Evolutionary conservation across 2,113 vertebrate species (phyloP).

Genomic region (Eira barbara): DNA sequence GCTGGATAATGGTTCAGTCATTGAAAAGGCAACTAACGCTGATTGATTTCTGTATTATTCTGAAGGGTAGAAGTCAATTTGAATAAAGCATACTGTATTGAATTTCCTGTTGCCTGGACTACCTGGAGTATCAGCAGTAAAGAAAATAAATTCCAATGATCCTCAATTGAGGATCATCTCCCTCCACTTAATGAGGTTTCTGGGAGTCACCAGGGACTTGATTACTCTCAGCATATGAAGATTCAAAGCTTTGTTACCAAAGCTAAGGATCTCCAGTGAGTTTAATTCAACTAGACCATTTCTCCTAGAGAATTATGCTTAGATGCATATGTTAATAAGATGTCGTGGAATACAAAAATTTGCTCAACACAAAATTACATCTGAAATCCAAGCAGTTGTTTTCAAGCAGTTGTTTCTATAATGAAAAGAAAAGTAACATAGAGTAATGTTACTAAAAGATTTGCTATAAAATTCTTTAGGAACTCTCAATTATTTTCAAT

Average conservation of each 20-base stretch:
- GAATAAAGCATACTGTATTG: neutral
- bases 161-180: neutral
- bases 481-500: neutral
- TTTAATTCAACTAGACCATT: neutral
- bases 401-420: slow-evolving; percentile 1
- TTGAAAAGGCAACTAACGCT: neutral
- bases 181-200: neutral
- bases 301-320: neutral
- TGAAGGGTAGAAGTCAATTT: neutral
- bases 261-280: neutral
- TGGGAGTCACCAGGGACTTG: neutral
- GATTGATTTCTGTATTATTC: neutral
- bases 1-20: neutral
- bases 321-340: neutral
- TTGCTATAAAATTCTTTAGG: neutral
- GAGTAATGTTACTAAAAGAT: neutral
- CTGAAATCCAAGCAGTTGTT: slow-evolving; percentile 13
- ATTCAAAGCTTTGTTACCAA: neutral
- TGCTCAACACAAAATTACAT: neutral
- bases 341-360: neutral
- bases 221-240: neutral
- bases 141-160: neutral
- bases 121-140: neutral
- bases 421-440: neutral
- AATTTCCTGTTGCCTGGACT: neutral